Evolutionary conservation across 1,140 invertebrate genomes (phyloP), one percentile per base, ranked within the genome.

Genomic region (Ceratosolen solmsi): DNA sequence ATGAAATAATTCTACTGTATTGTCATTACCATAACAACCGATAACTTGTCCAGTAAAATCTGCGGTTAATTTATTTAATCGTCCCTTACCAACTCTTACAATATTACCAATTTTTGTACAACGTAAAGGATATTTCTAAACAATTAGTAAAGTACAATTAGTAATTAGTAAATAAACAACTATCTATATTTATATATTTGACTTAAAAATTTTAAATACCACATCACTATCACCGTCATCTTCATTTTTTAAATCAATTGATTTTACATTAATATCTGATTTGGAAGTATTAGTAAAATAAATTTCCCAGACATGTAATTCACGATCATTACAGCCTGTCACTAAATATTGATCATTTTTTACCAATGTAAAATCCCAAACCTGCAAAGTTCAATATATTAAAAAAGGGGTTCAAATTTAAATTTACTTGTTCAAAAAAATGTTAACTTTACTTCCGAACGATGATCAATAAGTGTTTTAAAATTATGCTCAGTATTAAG

Each of bases 401-500:
- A 63, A 54, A 36, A 5, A 73, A 27, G 4, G 9, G 51, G 5
- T 63, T 72, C 0, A 54, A 13, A 54, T 33, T 73, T 73, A 54
- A 63, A 72, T 63, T 8, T 11, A 60, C 20, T 58, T 36, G 49
- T 13, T 46, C 41, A 13, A 46, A 36, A 71, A 78, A 49, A 22
- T 58, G 49, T 2, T 15, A 22, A 71, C 8, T 9, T 87, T 90
- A 95, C 95, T 91, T 96, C 95, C 82, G 95, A 94, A 88, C 94
- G 93, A 91, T 96, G 95, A 76, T 95, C 95, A 65, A 95, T 94
- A 27, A 99, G 91, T 13, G 99, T 99, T 89, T 97, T 96, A 86
- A 99, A 99, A 90, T 98, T 99, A 88, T 98, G 96, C 86, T 98
- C 96, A 33, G 96, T 98, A 83, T 96, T 95, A 76, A 99, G 91